Percentiles rank a stretch among this genome's conserved stretches.
Evolutionary conservation across 2,113 vertebrate species (phyloP).

Genomic region (Chrysochloris asiatica): DNA sequence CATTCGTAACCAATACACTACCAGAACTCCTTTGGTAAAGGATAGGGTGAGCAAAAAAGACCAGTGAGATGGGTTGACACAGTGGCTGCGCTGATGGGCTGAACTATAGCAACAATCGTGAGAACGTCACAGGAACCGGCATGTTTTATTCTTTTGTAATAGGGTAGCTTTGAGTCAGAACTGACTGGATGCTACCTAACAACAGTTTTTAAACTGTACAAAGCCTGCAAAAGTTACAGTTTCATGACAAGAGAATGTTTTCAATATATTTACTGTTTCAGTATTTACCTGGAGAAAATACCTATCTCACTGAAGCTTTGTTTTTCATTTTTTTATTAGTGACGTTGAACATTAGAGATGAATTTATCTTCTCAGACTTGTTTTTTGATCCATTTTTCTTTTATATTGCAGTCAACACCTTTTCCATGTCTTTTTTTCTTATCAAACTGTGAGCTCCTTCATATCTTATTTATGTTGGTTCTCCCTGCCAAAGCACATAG

Average conservation of each 20-base stretch:
- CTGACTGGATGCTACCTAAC: no score
- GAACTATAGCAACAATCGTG: not conserved
- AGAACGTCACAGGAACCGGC: no score
- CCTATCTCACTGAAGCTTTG: not conserved
- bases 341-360: slow-evolving; percentile 6
- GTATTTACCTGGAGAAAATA: slow-evolving; percentile 7
- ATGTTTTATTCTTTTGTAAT: no score
- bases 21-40: no score
- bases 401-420: not conserved
- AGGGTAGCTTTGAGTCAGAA: no score
- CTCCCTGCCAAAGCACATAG: not conserved
- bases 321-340: slow-evolving; percentile 34
- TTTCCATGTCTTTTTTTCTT: not conserved
- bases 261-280: not conserved
- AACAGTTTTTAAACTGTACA: not conserved
- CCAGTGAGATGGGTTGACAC: no score
- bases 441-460: not conserved
- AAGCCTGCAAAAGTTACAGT: slow-evolving; percentile 2
- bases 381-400: not conserved
- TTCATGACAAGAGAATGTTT: not conserved
- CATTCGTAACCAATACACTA: no score
- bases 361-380: not conserved
- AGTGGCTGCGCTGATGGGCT: no score
- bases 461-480: not conserved
- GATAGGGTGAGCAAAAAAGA: no score